Conservation (phyloP, 23 tunicate genomes). For the Aplidium turbinatum region DNA sequence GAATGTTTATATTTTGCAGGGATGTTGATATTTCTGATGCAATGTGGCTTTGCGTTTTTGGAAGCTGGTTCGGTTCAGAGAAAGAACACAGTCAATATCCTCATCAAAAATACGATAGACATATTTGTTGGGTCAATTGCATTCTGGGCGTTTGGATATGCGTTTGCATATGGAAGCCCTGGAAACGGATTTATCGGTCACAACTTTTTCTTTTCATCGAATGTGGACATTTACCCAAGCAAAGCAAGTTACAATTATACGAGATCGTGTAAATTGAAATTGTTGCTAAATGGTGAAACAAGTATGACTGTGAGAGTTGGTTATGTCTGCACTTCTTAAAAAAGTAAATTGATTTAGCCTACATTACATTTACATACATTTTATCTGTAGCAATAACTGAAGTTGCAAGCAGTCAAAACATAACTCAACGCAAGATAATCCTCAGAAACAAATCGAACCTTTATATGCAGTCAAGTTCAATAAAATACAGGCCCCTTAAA, state of each 20-base stretch:
- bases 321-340: background rate
- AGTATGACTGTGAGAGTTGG: background rate
- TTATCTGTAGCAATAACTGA: too few species aligned
- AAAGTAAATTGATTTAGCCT: background rate
- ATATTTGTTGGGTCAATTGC: constrained; percentile 69
- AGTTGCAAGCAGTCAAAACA: too few species aligned
- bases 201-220: constrained; percentile 54
- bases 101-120: constrained; percentile 67
- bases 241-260: background rate
- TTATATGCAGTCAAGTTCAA: too few species aligned
- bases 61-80: constrained; percentile 82
- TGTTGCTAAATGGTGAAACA: too few species aligned
- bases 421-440: too few species aligned
- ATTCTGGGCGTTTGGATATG: constrained; percentile 87
- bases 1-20: too few species aligned
- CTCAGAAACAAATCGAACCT: too few species aligned
- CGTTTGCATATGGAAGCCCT: constrained; percentile 86
- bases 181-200: constrained; percentile 88
- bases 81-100: constrained; percentile 69
- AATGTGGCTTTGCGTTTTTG: constrained; percentile 77
- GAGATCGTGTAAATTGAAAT: too few species aligned
- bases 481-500: too few species aligned
- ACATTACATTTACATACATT: too few species aligned
- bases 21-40: constrained; percentile 54
- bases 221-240: constrained; percentile 10